A percentile compares a stretch with the other conserved stretches of the same genome.
Conservation (phyloP, 2,888 invertebrate genomes). For the Ctena decussata region DNA sequence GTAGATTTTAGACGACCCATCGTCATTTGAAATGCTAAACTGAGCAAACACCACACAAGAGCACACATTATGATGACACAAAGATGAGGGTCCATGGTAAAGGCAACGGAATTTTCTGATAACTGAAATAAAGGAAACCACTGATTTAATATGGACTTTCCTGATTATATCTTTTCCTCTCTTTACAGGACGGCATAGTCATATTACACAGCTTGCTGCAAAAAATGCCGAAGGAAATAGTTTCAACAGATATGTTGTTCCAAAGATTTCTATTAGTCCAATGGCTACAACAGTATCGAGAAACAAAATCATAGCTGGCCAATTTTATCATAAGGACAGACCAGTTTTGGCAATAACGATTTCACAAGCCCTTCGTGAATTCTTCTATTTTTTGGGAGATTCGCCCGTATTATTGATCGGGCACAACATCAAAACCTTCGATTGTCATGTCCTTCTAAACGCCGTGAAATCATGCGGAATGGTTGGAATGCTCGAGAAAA, state of each 20-base stretch:
- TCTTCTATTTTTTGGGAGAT: constrained; percentile 2
- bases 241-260: neutral
- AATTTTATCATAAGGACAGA: neutral
- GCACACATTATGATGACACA: no score
- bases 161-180: no score
- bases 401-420: neutral
- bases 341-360: neutral
- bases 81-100: no score
- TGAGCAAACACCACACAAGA: no score
- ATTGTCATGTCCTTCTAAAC: constrained; percentile 1
- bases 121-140: no score
- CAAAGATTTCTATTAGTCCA: neutral
- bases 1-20: no score
- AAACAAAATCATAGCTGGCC: neutral
- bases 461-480: neutral
- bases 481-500: neutral
- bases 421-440: constrained; percentile 1
- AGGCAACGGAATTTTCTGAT: no score
- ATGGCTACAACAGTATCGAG: neutral
- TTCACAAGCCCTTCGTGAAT: neutral
- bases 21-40: no score
- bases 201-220: constrained; percentile 8
- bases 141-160: no score
- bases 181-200: neutral
- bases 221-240: neutral